Percentiles rank a stretch among this genome's conserved stretches.
phyloP scores from a whole-genome alignment of 2,888 invertebrate species.

The Tetragonula carbonaria region DNA sequence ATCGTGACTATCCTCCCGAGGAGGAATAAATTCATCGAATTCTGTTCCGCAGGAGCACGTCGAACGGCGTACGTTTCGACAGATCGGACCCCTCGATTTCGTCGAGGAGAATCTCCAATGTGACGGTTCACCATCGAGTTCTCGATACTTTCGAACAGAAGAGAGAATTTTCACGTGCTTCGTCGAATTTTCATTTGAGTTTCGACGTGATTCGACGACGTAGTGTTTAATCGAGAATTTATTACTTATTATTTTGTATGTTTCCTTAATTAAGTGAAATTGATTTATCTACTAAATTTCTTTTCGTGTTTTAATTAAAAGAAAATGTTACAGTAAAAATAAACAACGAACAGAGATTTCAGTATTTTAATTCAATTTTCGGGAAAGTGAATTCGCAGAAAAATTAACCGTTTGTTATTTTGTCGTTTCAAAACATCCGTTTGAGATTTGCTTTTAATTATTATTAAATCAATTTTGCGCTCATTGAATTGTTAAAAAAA shows the following conservation, averaged over 20 bases:
- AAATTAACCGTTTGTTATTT: no score
- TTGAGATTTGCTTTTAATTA: no score
- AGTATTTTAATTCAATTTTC: no score
- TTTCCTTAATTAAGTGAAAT: no score
- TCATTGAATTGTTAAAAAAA: neutral
- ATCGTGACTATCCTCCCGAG: constrained; percentile 33
- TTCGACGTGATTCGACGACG: accelerated
- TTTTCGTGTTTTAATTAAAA: no score
- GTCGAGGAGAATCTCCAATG: neutral
- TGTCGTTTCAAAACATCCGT: no score
- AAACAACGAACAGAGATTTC: no score
- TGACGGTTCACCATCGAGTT: neutral
- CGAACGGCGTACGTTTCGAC: constrained; percentile 31
- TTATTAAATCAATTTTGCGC: no score
- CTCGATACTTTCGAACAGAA: neutral
- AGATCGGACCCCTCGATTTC: constrained; percentile 9
- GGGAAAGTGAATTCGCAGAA: no score
- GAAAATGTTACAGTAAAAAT: no score
- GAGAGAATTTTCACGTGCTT: neutral
- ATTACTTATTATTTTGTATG: no score
- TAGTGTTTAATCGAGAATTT: accelerated
- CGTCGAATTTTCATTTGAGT: neutral
- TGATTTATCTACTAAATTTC: no score
- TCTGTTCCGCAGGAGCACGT: constrained; percentile 32
- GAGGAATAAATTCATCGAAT: constrained; percentile 64